phyloP scores from a whole-genome alignment of 2,888 invertebrate species.

The Andricus curvator region DNA sequence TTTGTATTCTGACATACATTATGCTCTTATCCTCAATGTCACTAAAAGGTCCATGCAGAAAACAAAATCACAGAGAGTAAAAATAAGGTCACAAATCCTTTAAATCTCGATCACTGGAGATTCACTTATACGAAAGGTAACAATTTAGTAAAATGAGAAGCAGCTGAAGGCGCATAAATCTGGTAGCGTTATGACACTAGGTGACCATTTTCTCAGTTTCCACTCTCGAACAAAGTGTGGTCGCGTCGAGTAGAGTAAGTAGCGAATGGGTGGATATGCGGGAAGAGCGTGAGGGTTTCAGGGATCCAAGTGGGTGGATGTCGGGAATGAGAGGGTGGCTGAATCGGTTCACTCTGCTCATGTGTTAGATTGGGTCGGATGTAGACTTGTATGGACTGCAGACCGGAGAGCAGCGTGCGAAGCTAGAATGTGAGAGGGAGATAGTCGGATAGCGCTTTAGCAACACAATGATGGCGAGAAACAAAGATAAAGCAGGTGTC shows the following conservation, averaged over 20 bases:
- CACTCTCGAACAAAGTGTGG: constrained; percentile 50
- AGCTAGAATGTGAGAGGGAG: constrained; percentile 42
- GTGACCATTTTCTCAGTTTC: constrained; percentile 44
- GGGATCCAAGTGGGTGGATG: constrained; percentile 55
- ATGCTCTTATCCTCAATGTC: neutral
- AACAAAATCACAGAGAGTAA: neutral
- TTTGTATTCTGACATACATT: neutral
- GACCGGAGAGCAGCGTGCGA: constrained; percentile 40
- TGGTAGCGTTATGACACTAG: constrained; percentile 33
- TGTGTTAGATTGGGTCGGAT: constrained; percentile 48
- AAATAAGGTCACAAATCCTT: neutral
- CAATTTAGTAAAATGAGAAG: constrained; percentile 35
- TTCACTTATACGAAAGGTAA: neutral
- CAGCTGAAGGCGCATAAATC: constrained; percentile 33
- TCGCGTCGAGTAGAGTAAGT: constrained; percentile 44
- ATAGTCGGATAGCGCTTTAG: constrained; percentile 42
- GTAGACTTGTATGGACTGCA: neutral
- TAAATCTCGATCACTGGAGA: constrained; percentile 15
- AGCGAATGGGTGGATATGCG: constrained; percentile 45
- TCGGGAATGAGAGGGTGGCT: constrained; percentile 58
- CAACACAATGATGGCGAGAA: constrained; percentile 12
- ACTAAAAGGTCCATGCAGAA: neutral
- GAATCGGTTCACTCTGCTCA: constrained; percentile 50
- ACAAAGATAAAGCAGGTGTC: constrained; percentile 23
- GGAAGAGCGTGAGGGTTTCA: constrained; percentile 34